phyloP scores from a whole-genome alignment of 2,888 invertebrate species.

The Pteria penguin region DNA sequence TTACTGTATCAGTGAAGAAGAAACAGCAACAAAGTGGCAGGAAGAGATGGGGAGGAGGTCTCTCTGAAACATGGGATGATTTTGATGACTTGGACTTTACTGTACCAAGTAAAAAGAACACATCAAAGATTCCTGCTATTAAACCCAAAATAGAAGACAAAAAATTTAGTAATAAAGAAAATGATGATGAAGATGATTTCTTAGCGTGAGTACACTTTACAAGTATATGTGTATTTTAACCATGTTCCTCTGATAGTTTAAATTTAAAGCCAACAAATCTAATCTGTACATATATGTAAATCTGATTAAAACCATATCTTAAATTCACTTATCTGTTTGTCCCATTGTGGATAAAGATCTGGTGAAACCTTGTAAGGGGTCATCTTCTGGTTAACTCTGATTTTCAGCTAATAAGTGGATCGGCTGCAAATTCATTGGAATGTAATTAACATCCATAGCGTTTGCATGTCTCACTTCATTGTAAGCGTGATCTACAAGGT shows the following conservation, averaged over 20 bases:
- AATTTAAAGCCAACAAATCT: too few species aligned
- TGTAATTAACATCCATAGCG: too few species aligned
- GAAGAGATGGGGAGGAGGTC: conserved; percentile 74
- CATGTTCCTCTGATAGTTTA: too few species aligned
- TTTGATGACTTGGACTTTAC: conserved; percentile 74
- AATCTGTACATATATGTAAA: background rate
- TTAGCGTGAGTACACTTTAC: conserved; percentile 60
- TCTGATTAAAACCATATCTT: too few species aligned
- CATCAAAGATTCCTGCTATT: conserved; percentile 61
- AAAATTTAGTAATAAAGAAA: conserved; percentile 46
- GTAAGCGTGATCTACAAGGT: too few species aligned
- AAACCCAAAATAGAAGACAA: conserved; percentile 58
- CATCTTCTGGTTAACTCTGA: too few species aligned
- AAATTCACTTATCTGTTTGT: too few species aligned
- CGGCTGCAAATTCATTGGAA: too few species aligned
- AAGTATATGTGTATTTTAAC: background rate
- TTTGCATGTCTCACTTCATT: too few species aligned
- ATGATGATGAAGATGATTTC: conserved; percentile 73
- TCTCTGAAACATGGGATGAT: conserved; percentile 76
- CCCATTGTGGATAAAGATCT: too few species aligned
- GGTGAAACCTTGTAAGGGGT: too few species aligned
- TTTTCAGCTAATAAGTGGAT: too few species aligned
- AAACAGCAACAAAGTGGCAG: conserved; percentile 69
- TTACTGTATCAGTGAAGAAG: conserved; percentile 65
- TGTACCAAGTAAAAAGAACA: conserved; percentile 63